These are phyloP conservation scores for Spermophilus dauricus DNA, from an alignment of 2,113 vertebrate genomes.

Conservation along the genomic window DNA sequence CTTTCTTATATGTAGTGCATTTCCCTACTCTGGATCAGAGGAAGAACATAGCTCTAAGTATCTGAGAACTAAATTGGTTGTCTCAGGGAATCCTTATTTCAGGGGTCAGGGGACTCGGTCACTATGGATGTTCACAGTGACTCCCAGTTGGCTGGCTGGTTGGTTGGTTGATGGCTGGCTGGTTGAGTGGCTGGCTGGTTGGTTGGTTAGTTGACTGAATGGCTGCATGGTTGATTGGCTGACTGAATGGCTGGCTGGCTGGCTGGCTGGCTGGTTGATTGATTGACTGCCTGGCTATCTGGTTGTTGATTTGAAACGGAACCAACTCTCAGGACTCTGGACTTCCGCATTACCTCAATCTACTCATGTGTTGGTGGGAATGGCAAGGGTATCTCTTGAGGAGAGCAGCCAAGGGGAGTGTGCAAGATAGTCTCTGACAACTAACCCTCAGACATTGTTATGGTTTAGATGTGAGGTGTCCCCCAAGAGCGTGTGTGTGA, in stretches of 20 bases:
- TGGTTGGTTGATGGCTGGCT: not conserved
- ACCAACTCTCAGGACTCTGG: not conserved
- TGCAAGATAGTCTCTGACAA: rapidly evolving
- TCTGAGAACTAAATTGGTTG: not conserved
- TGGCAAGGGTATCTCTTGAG: not conserved
- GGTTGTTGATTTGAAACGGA: not conserved
- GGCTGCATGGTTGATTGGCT: not conserved
- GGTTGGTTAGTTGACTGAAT: not conserved
- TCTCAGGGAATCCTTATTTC: not conserved
- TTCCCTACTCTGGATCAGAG: not conserved
- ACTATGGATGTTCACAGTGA: not conserved
- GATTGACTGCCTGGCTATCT: too few relatives aligned
- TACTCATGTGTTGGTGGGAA: too few relatives aligned
- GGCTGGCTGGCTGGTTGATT: too few relatives aligned
- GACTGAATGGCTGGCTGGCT: too few relatives aligned
- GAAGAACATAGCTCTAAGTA: not conserved
- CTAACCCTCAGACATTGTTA: not conserved
- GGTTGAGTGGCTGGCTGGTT: not conserved
- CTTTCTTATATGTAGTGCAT: not conserved
- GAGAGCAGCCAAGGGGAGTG: not conserved
- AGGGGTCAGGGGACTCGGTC: not conserved
- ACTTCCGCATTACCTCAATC: not conserved
- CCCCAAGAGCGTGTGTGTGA: too few relatives aligned
- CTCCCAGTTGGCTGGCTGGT: too few relatives aligned
- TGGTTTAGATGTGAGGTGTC: too few relatives aligned